Base-by-base conservation (phyloP, 2,113 vertebrate species). In the Xiphophorus maculatus region DNA sequence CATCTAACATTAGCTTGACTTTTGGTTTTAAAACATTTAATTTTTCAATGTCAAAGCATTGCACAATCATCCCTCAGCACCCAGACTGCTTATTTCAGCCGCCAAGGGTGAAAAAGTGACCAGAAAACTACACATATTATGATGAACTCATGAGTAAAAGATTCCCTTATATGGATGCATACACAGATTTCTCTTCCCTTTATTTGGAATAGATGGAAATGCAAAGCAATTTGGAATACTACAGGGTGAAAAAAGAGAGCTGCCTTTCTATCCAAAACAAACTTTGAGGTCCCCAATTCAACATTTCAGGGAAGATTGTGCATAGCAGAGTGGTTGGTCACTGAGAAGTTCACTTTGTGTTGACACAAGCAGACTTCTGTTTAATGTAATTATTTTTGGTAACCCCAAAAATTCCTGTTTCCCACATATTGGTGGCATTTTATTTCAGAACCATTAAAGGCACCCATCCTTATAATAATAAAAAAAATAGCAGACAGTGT, bases 81-180 rank as follows among this genome's bases (percentile, higher is more conserved):
- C 73, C 75, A 79, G 12, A 66, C 42, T 54, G n/a, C 58, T 74
- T 61, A 32, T 64, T 67, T 77, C 30, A 68, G 72, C 8, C 44
- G 19, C 67, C 62, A 69, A 51, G 71, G 68, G 71, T 89, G 44
- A 42, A 60, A 61, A 71, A 65, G 13, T 40, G 68, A 37, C 67
- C 48, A 44, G 64, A 71, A 62, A 83, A 79, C 40, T 62, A 71
- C 66, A 35, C 32, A 35, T 28, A 27, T 74, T 75, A 60, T 73
- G 73, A 77, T 69, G 33, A 82, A 62, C 65, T 84, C 70, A 65
- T 60, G 32, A 76, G 79, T 44, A 77, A 69, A 89, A 89, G 62
- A 79, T 66, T 63, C 63, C 92, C 92, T 82, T 93, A 87, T 90
- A 93, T 80, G 92, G 92, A 64, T 29, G 13, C 71, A 58, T 28